phyloP scores from a whole-genome alignment of 2,113 vertebrate genomes.

The Poeciliopsis occidentalis region DNA sequence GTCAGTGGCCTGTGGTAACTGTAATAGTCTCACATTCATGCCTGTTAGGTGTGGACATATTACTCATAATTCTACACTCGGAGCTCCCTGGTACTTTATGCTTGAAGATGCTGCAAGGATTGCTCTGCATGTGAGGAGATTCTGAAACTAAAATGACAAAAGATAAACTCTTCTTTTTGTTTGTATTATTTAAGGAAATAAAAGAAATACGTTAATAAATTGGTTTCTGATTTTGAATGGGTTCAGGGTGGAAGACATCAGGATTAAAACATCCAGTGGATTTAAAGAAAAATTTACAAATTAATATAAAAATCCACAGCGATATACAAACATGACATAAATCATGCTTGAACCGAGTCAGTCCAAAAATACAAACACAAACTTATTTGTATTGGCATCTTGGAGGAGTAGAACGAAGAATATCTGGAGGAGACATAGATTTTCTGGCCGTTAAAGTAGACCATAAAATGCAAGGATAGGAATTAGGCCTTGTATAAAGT shows the following conservation, averaged over 20 bases:
- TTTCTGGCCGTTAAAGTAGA: conserved; percentile 21
- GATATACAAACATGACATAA: too few relatives aligned
- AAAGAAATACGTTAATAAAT: background rate
- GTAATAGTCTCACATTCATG: conserved; percentile 67
- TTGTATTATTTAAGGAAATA: background rate
- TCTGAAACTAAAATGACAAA: background rate
- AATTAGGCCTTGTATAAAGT: conserved; percentile 32
- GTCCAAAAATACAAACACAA: conserved; percentile 6
- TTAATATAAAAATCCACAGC: too few relatives aligned
- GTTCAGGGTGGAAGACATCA: background rate
- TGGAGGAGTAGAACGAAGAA: background rate
- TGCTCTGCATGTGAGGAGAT: conserved; percentile 7
- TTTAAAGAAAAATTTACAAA: too few relatives aligned
- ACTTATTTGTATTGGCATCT: background rate
- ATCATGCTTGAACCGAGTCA: background rate
- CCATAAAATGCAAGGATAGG: background rate
- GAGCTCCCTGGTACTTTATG: conserved; percentile 27
- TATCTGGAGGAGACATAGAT: conserved; percentile 7
- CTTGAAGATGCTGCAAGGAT: background rate
- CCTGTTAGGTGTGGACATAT: conserved; percentile 57
- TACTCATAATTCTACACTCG: conserved; percentile 50
- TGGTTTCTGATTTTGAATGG: background rate
- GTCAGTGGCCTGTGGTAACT: conserved; percentile 47
- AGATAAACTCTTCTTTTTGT: too few relatives aligned
- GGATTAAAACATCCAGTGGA: background rate